These are phyloP conservation scores for Mobula hypostoma DNA, from an alignment of 2,113 vertebrate species.

Conservation along the genomic window DNA sequence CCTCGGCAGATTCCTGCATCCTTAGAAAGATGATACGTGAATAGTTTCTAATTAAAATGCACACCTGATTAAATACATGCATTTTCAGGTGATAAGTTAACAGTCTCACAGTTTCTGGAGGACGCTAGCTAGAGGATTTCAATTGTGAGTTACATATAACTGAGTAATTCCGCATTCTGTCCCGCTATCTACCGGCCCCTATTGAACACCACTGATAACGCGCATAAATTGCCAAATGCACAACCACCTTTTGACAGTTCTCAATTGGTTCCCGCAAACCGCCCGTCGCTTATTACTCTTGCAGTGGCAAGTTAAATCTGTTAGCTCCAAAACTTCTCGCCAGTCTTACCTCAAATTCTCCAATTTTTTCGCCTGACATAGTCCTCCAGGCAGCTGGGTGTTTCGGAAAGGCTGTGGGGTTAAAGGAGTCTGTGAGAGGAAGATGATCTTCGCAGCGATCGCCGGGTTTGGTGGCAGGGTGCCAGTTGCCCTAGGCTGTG, in stretches of 20 bases:
- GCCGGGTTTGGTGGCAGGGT: background rate
- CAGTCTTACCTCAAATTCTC: slow-evolving; percentile 66
- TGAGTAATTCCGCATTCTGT: background rate
- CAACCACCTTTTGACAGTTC: background rate
- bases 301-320: background rate
- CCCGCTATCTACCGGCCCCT: background rate
- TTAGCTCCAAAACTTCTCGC: background rate
- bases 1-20: too few relatives aligned
- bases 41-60: background rate
- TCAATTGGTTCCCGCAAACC: background rate
- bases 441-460: slow-evolving; percentile 45
- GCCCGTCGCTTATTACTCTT: background rate
- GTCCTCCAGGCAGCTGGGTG: slow-evolving; percentile 47
- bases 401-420: slow-evolving; percentile 43
- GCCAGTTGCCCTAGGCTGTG: background rate
- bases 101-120: background rate
- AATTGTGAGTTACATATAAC: background rate
- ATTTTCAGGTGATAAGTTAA: background rate
- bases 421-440: slow-evolving; percentile 55
- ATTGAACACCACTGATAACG: background rate
- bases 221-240: background rate
- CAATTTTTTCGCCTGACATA: slow-evolving; percentile 90
- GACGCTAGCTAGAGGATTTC: background rate
- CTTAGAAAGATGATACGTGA: background rate
- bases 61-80: background rate